Evolutionary conservation across 2,113 vertebrate genomes (phyloP).

Genomic region (Vulpes ferrilata): DNA sequence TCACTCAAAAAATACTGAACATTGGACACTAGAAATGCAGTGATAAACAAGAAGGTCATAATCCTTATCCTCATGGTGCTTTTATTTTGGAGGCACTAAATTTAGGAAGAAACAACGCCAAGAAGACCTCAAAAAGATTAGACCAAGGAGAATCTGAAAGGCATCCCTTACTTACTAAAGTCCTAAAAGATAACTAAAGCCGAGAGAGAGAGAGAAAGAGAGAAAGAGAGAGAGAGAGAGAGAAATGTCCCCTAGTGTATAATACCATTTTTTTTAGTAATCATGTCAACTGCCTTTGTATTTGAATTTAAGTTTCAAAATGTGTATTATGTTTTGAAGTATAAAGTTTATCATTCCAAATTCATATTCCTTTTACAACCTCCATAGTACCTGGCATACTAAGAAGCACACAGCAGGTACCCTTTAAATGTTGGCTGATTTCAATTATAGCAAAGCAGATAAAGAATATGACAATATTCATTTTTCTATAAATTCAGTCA

Average conservation of each 20-base stretch:
- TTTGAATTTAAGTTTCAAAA: constrained; percentile 44
- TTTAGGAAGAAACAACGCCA: constrained; percentile 9
- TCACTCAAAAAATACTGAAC: constrained; percentile 19
- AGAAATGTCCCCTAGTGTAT: background rate
- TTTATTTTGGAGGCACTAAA: constrained; percentile 60
- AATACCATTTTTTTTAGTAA: constrained; percentile 36
- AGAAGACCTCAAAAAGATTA: background rate
- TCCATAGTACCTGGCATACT: background rate
- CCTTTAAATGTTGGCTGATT: constrained; percentile 12
- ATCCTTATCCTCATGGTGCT: background rate
- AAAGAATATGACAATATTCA: background rate
- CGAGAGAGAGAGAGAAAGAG: background rate
- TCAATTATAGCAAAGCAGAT: constrained; percentile 14
- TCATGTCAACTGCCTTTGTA: background rate
- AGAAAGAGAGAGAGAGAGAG: background rate
- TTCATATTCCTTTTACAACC: background rate
- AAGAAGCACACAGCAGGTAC: background rate
- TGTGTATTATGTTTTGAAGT: background rate
- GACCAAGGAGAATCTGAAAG: constrained; percentile 41
- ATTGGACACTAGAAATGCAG: background rate
- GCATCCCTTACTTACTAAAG: background rate
- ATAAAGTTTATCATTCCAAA: constrained; percentile 46
- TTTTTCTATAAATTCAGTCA: constrained; percentile 45
- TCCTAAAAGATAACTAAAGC: constrained; percentile 33
- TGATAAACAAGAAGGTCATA: background rate